Evolutionary conservation across 2,888 invertebrate species (phyloP).

Genomic region (Aspidiotus destructor): DNA sequence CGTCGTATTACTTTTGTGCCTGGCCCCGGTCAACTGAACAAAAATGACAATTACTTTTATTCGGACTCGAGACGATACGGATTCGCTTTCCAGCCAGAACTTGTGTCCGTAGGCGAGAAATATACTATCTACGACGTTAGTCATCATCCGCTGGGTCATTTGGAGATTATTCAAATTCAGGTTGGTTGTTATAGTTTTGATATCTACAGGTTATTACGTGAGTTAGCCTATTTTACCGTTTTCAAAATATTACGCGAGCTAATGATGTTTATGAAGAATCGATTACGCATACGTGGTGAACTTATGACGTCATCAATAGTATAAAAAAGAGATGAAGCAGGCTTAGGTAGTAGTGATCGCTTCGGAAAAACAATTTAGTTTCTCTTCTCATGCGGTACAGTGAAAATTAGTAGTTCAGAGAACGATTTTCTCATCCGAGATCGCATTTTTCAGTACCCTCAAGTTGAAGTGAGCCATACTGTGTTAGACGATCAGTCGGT

Average conservation of each 20-base stretch:
- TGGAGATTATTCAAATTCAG: slow-evolving; percentile 57
- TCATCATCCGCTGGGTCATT: slow-evolving; percentile 55
- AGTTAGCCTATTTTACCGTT: too few relatives aligned
- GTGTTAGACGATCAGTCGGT: slow-evolving; percentile 42
- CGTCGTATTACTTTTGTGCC: slow-evolving; percentile 60
- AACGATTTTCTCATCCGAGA: too few relatives aligned
- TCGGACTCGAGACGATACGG: slow-evolving; percentile 64
- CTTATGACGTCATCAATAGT: too few relatives aligned
- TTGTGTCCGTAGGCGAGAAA: slow-evolving; percentile 57
- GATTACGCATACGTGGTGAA: too few relatives aligned
- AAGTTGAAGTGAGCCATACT: slow-evolving; percentile 45
- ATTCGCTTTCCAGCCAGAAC: slow-evolving; percentile 60
- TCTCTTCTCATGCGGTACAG: not conserved
- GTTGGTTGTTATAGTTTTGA: slow-evolving; percentile 42
- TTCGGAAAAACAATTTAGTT: too few relatives aligned
- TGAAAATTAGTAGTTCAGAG: not conserved
- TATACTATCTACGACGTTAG: slow-evolving; percentile 62
- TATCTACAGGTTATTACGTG: too few relatives aligned
- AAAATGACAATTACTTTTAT: slow-evolving; percentile 66
- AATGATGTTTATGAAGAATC: too few relatives aligned
- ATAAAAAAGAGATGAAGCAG: too few relatives aligned
- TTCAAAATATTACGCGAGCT: too few relatives aligned
- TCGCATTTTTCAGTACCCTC: slow-evolving; percentile 43
- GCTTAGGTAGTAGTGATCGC: too few relatives aligned
- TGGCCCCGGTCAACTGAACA: slow-evolving; percentile 48